Percentiles rank a stretch among this genome's conserved stretches.
Evolutionary conservation across 2,113 vertebrate species (phyloP).

Genomic region (Pomatorhinus ruficollis): DNA sequence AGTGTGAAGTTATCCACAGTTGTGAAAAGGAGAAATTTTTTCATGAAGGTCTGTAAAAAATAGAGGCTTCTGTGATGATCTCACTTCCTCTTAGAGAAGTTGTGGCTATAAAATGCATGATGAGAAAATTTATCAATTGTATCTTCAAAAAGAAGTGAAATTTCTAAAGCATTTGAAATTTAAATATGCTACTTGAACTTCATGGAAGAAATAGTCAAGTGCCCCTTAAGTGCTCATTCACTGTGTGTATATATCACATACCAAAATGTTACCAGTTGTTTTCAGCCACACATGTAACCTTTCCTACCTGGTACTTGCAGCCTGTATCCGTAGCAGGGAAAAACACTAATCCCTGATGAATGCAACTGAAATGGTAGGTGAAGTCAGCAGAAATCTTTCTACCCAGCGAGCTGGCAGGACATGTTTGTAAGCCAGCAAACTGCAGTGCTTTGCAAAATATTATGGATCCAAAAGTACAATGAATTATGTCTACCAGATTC

Average conservation of each 20-base stretch:
- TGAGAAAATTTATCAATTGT: neutral
- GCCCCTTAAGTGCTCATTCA: neutral
- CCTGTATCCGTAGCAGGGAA: neutral
- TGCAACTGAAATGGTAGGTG: neutral
- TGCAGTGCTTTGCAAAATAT: conserved; percentile 42
- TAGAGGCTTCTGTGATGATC: neutral
- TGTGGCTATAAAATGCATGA: neutral
- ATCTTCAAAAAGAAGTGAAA: neutral
- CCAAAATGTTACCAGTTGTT: neutral
- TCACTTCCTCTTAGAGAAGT: neutral
- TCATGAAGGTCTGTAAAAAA: neutral
- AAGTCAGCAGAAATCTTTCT: conserved; percentile 61
- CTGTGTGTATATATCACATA: neutral
- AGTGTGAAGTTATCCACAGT: neutral
- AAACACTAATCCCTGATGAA: conserved; percentile 39
- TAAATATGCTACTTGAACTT: neutral
- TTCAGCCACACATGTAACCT: neutral
- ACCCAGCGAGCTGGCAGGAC: neutral
- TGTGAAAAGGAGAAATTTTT: neutral
- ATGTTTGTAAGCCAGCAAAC: conserved; percentile 36
- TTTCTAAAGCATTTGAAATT: neutral
- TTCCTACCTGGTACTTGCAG: neutral
- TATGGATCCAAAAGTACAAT: neutral
- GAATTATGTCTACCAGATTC: neutral
- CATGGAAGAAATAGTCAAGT: neutral